Conservation (phyloP, 2,113 vertebrate genomes). For the Xiphorhynchus elegans region DNA sequence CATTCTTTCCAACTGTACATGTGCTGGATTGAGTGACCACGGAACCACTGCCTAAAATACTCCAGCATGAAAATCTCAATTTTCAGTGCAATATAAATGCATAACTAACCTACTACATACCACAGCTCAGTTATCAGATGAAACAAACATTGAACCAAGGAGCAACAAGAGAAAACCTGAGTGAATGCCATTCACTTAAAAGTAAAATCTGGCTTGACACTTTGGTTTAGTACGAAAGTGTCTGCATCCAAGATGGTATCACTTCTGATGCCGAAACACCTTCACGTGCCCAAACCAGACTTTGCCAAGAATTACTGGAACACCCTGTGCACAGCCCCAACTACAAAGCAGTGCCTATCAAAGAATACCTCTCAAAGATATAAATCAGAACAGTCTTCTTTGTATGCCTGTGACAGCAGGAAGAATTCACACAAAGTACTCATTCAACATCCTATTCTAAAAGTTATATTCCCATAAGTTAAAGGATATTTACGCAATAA, state of each 20-base stretch:
- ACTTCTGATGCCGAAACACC: neutral
- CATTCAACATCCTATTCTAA: neutral
- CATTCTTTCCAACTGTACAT: neutral
- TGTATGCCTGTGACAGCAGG: neutral
- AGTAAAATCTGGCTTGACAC: neutral
- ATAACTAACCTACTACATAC: neutral
- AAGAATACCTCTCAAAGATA: neutral
- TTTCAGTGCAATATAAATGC: fast-evolving
- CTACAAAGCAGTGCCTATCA: neutral
- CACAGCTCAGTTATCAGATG: neutral
- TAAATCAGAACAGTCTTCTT: neutral
- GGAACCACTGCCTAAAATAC: neutral
- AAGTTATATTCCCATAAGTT: neutral
- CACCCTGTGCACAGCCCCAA: neutral
- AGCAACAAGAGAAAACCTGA: neutral
- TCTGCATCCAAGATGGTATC: neutral
- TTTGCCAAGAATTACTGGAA: neutral
- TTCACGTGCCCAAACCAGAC: neutral
- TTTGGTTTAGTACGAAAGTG: neutral
- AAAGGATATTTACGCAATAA: neutral
- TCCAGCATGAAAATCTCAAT: neutral
- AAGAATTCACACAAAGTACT: neutral
- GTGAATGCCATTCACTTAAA: fast-evolving
- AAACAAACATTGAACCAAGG: neutral
- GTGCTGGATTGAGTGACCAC: neutral